Evolutionary conservation across 2,888 invertebrate genomes (phyloP).

Genomic region (Griposia aprilina): DNA sequence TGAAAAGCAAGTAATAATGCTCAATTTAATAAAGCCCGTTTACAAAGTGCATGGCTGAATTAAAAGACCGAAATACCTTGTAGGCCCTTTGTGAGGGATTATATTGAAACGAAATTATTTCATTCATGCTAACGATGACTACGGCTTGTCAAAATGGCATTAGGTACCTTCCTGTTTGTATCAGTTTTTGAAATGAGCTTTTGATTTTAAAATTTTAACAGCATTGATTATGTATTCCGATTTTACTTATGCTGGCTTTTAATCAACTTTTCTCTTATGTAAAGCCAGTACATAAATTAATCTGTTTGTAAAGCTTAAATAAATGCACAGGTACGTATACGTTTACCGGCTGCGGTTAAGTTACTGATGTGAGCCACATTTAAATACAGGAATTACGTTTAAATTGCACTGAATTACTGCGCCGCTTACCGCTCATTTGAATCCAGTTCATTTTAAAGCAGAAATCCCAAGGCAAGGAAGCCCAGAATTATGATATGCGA

Average conservation of each 20-base stretch:
- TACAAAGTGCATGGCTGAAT: slow-evolving; percentile 11
- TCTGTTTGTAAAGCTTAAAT: not conserved
- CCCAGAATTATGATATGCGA: slow-evolving; percentile 19
- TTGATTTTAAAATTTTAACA: not conserved
- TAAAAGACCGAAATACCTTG: not conserved
- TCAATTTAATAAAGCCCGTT: not conserved
- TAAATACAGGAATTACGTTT: slow-evolving; percentile 35
- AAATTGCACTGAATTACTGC: slow-evolving; percentile 28
- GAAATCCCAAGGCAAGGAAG: slow-evolving; percentile 23
- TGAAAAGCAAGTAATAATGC: not conserved
- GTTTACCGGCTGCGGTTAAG: slow-evolving; percentile 6
- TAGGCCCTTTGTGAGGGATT: slow-evolving; percentile 9
- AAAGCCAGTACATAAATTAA: not conserved
- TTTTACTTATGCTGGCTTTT: not conserved
- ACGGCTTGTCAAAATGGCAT: not conserved
- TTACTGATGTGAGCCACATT: slow-evolving; percentile 25
- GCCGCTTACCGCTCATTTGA: slow-evolving; percentile 25
- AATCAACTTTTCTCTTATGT: not conserved
- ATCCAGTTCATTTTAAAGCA: slow-evolving; percentile 33
- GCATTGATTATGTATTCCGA: not conserved
- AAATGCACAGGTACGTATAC: not conserved
- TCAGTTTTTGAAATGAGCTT: not conserved
- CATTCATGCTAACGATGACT: not conserved
- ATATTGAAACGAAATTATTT: slow-evolving; percentile 17
- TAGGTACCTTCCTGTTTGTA: not conserved